Base-by-base conservation (phyloP, 2,113 vertebrate genomes). In the Aviceda subcristata region DNA sequence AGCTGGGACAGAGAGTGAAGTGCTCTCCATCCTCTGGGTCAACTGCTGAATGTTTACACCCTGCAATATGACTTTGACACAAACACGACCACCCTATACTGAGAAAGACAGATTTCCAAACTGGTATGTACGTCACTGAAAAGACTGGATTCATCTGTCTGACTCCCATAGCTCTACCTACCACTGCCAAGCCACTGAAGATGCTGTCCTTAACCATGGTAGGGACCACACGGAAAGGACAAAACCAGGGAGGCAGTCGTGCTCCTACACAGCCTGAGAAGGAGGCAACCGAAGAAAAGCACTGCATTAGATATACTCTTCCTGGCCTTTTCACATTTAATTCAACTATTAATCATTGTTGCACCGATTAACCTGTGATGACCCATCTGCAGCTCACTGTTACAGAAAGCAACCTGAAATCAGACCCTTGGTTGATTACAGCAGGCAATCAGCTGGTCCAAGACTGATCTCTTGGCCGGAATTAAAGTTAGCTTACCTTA, bases 41-140 rank as follows among this genome's bases (percentile, higher is more conserved):
- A 63, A 2, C 6, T 32, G 27, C 56, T 84, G 67, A 77, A 55
- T 20, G 24, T 39, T 46, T 66, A 43, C 13, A 84, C 32, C 9
- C n/a, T 32, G n/a, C 23, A 48, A 38, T 7, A 3, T 3, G 26
- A 38, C 32, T 84, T 43, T 34, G 51, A 55, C 46, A 36, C 36
- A 76, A 76, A 66, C 14, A 10, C 14, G 6, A 34, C 50, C 62
- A 36, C 11, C 72, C 38, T 23, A 6, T 7, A 68, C 41, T 11
- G 36, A 51, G 50, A 72, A 68, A 81, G 26, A 24, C 22, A 26
- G 32, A 60, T 50, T 68, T 91, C 46, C 64, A 88, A 55, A 90
- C 9, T 12, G 36, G 12, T n/a, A n/a, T 0, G 8, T 26, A 38
- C 29, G 46, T 41, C 53, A 38, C 24, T 4, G 0, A 34, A 81